These are phyloP conservation scores for Neuroscelio doddi DNA, from an alignment of 2,888 invertebrate species.

Conservation along the genomic window DNA sequence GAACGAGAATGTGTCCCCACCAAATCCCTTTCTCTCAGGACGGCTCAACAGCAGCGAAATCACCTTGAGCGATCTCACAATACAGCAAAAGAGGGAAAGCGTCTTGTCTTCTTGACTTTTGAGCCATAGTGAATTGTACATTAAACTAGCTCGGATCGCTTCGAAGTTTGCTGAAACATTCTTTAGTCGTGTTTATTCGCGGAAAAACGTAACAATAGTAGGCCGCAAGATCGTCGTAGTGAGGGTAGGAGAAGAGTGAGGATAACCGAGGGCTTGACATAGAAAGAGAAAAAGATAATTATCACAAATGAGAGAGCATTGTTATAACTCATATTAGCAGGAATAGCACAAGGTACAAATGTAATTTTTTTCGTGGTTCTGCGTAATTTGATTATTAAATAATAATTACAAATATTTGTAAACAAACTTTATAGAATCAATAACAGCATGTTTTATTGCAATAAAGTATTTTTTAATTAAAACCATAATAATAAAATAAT, in stretches of 20 bases:
- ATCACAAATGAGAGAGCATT: constrained; percentile 4
- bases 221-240: constrained; percentile 13
- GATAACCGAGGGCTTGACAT: constrained; percentile 3
- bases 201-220: constrained; percentile 27
- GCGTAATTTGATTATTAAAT: no score
- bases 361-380: no score
- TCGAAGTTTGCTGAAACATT: constrained; percentile 6
- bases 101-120: constrained; percentile 46
- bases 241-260: constrained; percentile 14
- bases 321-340: background rate
- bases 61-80: constrained; percentile 44
- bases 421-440: no score
- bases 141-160: constrained; percentile 39
- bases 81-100: constrained; percentile 43
- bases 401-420: no score
- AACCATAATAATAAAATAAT: no score
- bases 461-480: no score
- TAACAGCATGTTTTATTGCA: no score
- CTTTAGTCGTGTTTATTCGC: constrained; percentile 16
- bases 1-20: constrained; percentile 34
- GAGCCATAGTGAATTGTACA: constrained; percentile 25
- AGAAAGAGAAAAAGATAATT: background rate
- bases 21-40: constrained; percentile 31
- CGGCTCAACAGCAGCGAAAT: constrained; percentile 34
- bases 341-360: background rate